A percentile compares a stretch with the other conserved stretches of the same genome.
phyloP scores from a whole-genome alignment of 2,797 vertebrate genomes.

The Notolabrus celidotus region DNA sequence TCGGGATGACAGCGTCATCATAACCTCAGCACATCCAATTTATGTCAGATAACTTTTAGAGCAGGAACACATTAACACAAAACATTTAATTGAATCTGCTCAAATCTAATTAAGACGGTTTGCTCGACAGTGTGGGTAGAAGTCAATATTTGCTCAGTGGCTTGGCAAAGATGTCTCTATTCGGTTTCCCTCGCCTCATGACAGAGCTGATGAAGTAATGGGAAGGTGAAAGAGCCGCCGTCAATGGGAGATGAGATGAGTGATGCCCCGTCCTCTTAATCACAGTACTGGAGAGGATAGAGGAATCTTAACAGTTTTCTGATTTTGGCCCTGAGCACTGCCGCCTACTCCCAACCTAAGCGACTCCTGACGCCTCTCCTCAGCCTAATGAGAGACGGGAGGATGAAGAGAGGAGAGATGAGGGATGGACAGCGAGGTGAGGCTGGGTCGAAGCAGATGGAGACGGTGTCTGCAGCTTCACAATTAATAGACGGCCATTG shows the following conservation, averaged over 20 bases:
- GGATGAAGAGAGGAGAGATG: slow-evolving; percentile 20
- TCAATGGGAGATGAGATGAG: slow-evolving; percentile 51
- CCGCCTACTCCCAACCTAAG: slow-evolving; percentile 43
- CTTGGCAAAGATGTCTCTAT: slow-evolving; percentile 55
- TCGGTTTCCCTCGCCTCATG: slow-evolving; percentile 25
- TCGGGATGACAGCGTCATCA: slow-evolving; percentile 21
- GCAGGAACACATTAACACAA: slow-evolving; percentile 51
- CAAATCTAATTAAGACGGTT: slow-evolving; percentile 50
- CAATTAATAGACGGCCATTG: slow-evolving; percentile 51
- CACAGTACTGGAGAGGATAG: slow-evolving; percentile 32
- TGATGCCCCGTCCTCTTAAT: slow-evolving; percentile 48
- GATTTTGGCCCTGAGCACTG: slow-evolving; percentile 39
- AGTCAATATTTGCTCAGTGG: slow-evolving; percentile 52
- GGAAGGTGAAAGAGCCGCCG: slow-evolving; percentile 51
- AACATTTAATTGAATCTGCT: slow-evolving; percentile 58
- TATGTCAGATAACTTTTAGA: slow-evolving; percentile 38
- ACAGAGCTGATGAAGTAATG: slow-evolving; percentile 46
- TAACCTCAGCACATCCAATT: slow-evolving; percentile 49
- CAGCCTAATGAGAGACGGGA: slow-evolving; percentile 51
- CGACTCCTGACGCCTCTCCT: slow-evolving; percentile 37
- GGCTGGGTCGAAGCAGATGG: slow-evolving; percentile 17
- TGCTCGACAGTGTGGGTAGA: slow-evolving; percentile 37
- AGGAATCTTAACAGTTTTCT: slow-evolving; percentile 42
- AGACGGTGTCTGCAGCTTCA: slow-evolving; percentile 40
- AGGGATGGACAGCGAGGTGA: slow-evolving; percentile 31